These are phyloP conservation scores for Boloria euphrosyne DNA, from an alignment of 2,888 invertebrate genomes.

Conservation along the genomic window DNA sequence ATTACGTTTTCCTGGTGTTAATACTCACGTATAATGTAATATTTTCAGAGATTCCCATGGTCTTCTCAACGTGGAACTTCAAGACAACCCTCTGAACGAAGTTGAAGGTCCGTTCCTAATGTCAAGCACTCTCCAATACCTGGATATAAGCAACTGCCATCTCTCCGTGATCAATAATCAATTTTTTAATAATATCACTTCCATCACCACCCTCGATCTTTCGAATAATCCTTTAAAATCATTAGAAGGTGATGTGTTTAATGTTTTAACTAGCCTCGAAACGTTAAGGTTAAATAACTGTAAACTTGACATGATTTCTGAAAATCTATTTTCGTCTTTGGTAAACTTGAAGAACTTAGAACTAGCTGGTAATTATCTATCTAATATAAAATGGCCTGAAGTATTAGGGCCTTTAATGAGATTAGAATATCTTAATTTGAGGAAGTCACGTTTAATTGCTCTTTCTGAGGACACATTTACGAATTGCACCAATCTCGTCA, in stretches of 20 bases:
- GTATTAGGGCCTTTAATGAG: constrained; percentile 83
- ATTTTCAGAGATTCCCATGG: constrained; percentile 85
- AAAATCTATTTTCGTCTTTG: constrained; percentile 81
- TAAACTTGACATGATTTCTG: constrained; percentile 82
- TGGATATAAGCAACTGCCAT: constrained; percentile 86
- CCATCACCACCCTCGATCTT: constrained; percentile 86
- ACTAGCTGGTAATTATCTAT: constrained; percentile 82
- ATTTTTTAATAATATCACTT: constrained; percentile 86
- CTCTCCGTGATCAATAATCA: constrained; percentile 81
- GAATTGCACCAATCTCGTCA: constrained; percentile 84
- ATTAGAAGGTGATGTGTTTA: constrained; percentile 83
- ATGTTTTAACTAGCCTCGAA: constrained; percentile 84
- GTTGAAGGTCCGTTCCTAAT: constrained; percentile 85
- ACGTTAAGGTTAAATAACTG: constrained; percentile 85
- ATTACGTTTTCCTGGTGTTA: not conserved
- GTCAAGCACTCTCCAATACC: constrained; percentile 84
- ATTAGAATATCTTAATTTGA: constrained; percentile 84
- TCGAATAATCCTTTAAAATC: constrained; percentile 85
- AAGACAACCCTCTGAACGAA: constrained; percentile 84
- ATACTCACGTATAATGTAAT: constrained; percentile 23
- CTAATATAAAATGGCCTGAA: constrained; percentile 82
- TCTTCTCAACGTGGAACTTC: constrained; percentile 86
- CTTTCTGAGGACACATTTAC: constrained; percentile 85
- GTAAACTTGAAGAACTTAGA: constrained; percentile 85
- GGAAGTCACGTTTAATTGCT: constrained; percentile 82